Evolutionary conservation across 2,888 invertebrate genomes (phyloP), one percentile per base, ranked within the genome.

Genomic region (Cylindroiulus punctatus): DNA sequence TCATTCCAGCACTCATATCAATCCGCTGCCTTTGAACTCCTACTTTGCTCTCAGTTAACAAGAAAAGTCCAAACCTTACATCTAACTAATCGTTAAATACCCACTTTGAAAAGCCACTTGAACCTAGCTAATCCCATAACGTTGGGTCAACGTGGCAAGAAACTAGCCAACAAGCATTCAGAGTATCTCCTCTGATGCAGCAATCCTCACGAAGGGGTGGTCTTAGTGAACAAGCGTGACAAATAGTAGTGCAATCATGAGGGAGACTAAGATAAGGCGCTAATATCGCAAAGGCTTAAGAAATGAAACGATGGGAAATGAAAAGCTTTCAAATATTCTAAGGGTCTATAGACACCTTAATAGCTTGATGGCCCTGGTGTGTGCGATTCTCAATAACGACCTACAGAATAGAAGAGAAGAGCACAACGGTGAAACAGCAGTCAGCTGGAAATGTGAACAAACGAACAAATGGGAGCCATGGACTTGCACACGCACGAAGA

Each of bases 351-450:
- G 44, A 83, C 83, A 83, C 40, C 83, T 83, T 83, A 83, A 36
- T 17, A 19, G 10, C 40, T 12, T n/a, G 47, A 22, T 84, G 84
- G n/a, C 47, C 57, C 52, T 84, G 57, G 85, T 81, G 85, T 30
- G 76, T 57, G 42, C 52, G 85, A 52, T 36, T 76, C 57, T 87
- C 87, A 87, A 87, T 86, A 87, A 84, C 87, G 87, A 87, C 86
- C 87, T 87, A 85, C 87, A 87, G 86, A 84, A 87, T 85, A 85
- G 65, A 84, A 87, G 85, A 87, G 84, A 84, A 84, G 84, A 84
- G 52, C 32, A 84, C 26, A 47, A 84, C 84, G 52, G 32, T 44
- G 84, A 84, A 84, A 83, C 44, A 0, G 22, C 65, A 65, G 65
- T 65, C 26, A 65, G 65, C 65, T 65, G 65, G 26, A 26, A 65